phyloP scores from a whole-genome alignment of 2,888 invertebrate genomes.

The Nycteola revayana region DNA sequence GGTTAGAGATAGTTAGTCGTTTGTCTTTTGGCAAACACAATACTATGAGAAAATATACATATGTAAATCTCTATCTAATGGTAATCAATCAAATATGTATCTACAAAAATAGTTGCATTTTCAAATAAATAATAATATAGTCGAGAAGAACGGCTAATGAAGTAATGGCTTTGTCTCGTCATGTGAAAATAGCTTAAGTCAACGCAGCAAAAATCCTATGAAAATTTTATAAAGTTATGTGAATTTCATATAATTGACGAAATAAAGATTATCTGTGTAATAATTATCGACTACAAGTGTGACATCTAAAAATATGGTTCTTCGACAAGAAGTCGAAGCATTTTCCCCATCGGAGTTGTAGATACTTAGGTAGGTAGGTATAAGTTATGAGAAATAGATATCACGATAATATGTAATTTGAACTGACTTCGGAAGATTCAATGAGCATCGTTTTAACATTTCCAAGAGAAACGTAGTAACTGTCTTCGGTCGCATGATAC shows the following conservation, averaged over 20 bases:
- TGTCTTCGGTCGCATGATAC: constrained; percentile 44
- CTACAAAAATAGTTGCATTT: constrained; percentile 81
- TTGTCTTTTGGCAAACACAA: constrained; percentile 69
- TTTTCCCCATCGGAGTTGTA: constrained; percentile 58
- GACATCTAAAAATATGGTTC: constrained; percentile 75
- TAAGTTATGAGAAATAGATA: constrained; percentile 49
- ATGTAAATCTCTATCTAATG: constrained; percentile 74
- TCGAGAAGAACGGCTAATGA: constrained; percentile 53
- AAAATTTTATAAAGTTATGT: constrained; percentile 44
- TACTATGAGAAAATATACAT: constrained; percentile 72
- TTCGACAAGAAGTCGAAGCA: constrained; percentile 64
- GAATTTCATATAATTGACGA: constrained; percentile 50
- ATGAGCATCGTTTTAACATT: constrained; percentile 52
- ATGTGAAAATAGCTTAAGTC: constrained; percentile 37
- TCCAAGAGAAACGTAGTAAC: constrained; percentile 39
- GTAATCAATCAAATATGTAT: constrained; percentile 75
- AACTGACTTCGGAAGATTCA: constrained; percentile 60
- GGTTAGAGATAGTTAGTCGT: constrained; percentile 54
- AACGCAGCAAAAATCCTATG: constrained; percentile 48
- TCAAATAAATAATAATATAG: constrained; percentile 61
- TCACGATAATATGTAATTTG: constrained; percentile 53
- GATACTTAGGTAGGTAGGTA: constrained; percentile 47
- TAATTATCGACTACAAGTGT: constrained; percentile 61
- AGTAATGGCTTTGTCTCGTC: constrained; percentile 39
- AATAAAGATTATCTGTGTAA: constrained; percentile 48